Conservation (phyloP, 2,888 invertebrate genomes). For the Perithous albicinctus region DNA sequence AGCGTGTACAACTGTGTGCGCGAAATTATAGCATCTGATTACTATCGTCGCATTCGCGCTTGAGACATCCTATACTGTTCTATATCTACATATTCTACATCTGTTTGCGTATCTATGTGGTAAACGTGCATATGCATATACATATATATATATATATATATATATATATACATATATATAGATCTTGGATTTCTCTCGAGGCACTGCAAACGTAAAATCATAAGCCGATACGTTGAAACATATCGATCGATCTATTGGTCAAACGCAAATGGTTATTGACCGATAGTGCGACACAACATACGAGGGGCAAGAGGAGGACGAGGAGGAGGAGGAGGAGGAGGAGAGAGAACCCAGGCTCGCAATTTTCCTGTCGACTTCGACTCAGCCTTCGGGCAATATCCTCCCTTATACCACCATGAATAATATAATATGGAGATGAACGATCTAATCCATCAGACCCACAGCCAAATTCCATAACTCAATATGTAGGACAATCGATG, state of each 20-base stretch:
- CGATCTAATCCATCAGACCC: background rate
- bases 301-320: no score
- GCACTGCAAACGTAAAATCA: slow-evolving; percentile 15
- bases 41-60: background rate
- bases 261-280: slow-evolving; percentile 34
- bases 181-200: no score
- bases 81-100: background rate
- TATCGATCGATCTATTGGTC: slow-evolving; percentile 35
- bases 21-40: slow-evolving; percentile 17
- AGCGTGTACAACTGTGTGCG: background rate
- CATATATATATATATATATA: background rate
- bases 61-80: slow-evolving; percentile 9
- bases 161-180: background rate
- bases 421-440: slow-evolving; percentile 20
- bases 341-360: background rate
- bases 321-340: no score
- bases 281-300: no score
- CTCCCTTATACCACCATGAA: background rate
- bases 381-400: background rate
- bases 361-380: background rate
- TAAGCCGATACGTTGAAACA: slow-evolving; percentile 29
- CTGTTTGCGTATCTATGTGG: background rate
- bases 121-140: background rate
- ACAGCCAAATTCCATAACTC: background rate
- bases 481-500: background rate